A percentile compares a stretch with the other conserved stretches of the same genome.
phyloP scores from a whole-genome alignment of 2,797 vertebrate species.

The Lemur catta region DNA sequence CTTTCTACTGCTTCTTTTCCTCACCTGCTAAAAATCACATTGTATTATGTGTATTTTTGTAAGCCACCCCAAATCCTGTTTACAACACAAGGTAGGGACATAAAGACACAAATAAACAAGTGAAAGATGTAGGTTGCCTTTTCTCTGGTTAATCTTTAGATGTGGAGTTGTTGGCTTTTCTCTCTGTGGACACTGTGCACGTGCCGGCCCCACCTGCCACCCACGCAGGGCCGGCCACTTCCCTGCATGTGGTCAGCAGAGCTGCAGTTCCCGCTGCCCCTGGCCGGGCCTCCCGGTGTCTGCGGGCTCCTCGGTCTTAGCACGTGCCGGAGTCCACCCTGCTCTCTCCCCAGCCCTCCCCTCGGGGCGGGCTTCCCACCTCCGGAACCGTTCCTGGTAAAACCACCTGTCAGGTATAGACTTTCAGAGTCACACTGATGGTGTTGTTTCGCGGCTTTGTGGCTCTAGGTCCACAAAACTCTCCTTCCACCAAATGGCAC shows the following conservation, averaged over 20 bases:
- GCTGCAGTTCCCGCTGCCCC: accelerated
- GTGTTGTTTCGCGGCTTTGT: accelerated
- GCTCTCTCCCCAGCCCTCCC: neutral
- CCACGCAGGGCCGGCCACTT: accelerated
- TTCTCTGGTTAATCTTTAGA: neutral
- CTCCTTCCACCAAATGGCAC: too few relatives aligned
- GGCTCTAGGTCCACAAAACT: neutral
- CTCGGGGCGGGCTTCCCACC: neutral
- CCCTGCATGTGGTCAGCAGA: accelerated
- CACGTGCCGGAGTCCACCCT: accelerated
- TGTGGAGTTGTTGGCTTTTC: neutral
- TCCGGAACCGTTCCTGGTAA: accelerated
- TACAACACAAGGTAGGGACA: neutral
- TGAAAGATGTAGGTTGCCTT: neutral
- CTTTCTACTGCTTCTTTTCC: neutral
- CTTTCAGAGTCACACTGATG: too few relatives aligned
- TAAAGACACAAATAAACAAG: neutral
- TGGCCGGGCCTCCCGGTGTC: accelerated
- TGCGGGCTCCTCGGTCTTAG: neutral
- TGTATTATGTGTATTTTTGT: too few relatives aligned
- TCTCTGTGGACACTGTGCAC: accelerated
- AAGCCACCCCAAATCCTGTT: neutral
- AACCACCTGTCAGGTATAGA: neutral
- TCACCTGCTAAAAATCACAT: neutral
- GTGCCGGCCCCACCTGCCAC: accelerated